Base-by-base conservation (phyloP, 2,888 invertebrate species). In the Drosophila mercatorum region DNA sequence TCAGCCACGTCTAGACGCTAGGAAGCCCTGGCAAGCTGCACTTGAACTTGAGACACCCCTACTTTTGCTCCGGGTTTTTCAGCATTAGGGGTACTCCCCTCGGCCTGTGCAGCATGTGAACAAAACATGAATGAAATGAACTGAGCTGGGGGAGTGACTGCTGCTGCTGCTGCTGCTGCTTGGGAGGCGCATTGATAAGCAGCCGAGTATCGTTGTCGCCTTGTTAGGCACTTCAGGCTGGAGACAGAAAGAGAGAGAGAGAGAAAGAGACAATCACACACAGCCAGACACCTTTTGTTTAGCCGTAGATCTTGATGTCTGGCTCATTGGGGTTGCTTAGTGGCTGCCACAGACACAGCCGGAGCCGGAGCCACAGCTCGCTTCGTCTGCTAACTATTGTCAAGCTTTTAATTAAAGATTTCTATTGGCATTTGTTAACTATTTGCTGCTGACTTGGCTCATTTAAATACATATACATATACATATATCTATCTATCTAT, bases 231-330 rank as follows among this genome's bases (percentile, higher is more conserved):
- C 49, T 67, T 67, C 10, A 67, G 36, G 28, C 61, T 28, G 40
- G 5, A 41, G 40, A 34, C 11, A 31, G 52, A 70, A 26, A 56
- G 34, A 28, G 17, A 53, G 28, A 51, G 28, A 22, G 22, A 22
- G 22, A 22, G 22, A 22, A 2, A 22, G 22, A 53, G 43, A 38
- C 43, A 70, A 38, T 40, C 22, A 49, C 43, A 47, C 31, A 17
- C 52, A 59, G 57, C 49, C 85, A 83, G 83, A 86, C 81, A 86
- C 83, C 84, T 85, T 85, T 83, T 72, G 76, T 82, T 85, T 68
- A 57, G 55, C 31, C 72, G 66, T 52, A 72, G 75, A 85, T 83
- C 83, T 83, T 85, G 83, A 83, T 83, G 83, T 85, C 83, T 82
- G 81, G 68, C 55, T 69, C 65, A 69, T 75, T 69, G 71, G 76